These are phyloP conservation scores for Coilia nasus DNA, from an alignment of 2,797 vertebrate species.

Conservation along the genomic window DNA sequence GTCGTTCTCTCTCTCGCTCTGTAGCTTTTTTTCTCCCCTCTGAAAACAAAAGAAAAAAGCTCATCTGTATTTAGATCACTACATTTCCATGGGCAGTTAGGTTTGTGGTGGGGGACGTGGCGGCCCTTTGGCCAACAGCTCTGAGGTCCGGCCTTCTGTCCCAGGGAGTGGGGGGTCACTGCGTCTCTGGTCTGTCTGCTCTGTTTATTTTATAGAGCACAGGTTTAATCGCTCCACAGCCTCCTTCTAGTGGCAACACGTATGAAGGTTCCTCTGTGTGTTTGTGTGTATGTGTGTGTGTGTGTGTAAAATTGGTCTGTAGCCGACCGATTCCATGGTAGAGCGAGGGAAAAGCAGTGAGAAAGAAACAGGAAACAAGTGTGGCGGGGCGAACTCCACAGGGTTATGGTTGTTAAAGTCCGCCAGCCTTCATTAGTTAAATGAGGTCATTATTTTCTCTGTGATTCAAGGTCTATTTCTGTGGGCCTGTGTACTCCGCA, in stretches of 20 bases:
- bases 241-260: constrained; percentile 63
- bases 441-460: constrained; percentile 70
- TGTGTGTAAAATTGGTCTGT: neutral
- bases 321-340: neutral
- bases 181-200: constrained; percentile 71
- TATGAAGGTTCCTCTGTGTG: neutral
- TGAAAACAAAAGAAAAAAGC: constrained; percentile 16
- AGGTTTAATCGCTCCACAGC: constrained; percentile 64
- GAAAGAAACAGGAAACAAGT: constrained; percentile 6
- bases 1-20: constrained; percentile 45
- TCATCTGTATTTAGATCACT: constrained; percentile 47
- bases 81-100: constrained; percentile 65
- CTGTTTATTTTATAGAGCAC: constrained; percentile 78
- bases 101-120: constrained; percentile 38
- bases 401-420: constrained; percentile 50
- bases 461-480: constrained; percentile 51
- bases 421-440: constrained; percentile 63
- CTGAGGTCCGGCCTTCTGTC: constrained; percentile 70
- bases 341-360: neutral
- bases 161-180: constrained; percentile 63
- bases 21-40: neutral
- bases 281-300: too few relatives aligned
- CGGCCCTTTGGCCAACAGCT: constrained; percentile 69
- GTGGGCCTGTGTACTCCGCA: constrained; percentile 20
- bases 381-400: constrained; percentile 52